Conservation (phyloP, 2,888 invertebrate genomes). For the Cerceris ruficornis region DNA sequence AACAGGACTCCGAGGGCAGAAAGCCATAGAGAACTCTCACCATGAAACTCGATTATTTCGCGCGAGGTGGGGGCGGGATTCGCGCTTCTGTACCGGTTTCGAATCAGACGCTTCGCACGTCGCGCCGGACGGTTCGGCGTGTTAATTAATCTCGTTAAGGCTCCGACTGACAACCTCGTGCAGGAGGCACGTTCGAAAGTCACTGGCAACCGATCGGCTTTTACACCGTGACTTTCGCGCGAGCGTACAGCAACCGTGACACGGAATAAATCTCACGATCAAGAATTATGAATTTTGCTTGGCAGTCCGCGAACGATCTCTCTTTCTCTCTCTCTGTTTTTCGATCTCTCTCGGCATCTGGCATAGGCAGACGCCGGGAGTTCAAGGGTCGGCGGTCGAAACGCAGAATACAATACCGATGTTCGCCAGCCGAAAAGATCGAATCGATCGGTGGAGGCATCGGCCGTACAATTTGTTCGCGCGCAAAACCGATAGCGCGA, state of each 20-base stretch:
- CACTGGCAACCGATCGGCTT: conserved; percentile 45
- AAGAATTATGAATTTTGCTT: background rate
- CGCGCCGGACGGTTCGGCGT: conserved; percentile 45
- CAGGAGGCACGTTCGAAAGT: conserved; percentile 32
- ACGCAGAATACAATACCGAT: conserved; percentile 2
- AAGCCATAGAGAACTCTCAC: conserved; percentile 41
- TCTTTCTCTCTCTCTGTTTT: background rate
- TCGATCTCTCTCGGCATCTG: too few species aligned
- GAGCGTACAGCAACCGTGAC: background rate
- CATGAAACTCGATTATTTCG: conserved; percentile 56
- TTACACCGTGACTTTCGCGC: conserved; percentile 19
- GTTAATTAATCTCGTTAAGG: conserved; percentile 62
- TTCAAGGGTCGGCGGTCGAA: background rate
- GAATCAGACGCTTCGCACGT: conserved; percentile 46
- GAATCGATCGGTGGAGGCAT: background rate
- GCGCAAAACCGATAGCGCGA: conserved; percentile 18
- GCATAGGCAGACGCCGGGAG: too few species aligned
- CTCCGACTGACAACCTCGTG: conserved; percentile 41
- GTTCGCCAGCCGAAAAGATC: background rate
- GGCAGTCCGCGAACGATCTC: background rate
- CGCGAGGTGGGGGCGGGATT: conserved; percentile 43
- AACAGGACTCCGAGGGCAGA: conserved; percentile 34
- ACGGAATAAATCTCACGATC: background rate
- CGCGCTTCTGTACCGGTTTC: conserved; percentile 50
- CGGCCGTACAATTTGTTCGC: conserved; percentile 7